phyloP scores from a whole-genome alignment of 2,888 invertebrate genomes.

The Alentia gelatinosa region DNA sequence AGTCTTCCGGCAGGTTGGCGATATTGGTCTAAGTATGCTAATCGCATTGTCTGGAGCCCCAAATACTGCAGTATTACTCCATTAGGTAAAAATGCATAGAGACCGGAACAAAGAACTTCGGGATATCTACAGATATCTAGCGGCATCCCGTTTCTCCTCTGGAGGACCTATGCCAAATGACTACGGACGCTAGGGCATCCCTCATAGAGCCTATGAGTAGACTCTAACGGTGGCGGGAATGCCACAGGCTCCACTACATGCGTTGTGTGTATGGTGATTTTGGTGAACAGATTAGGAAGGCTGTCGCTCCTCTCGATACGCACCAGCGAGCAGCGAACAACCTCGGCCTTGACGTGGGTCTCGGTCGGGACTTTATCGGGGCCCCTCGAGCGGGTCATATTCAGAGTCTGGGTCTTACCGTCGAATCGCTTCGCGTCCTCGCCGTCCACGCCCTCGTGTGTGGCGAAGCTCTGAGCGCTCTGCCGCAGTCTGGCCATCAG shows the following conservation, averaged over 20 bases:
- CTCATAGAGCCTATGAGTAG: background rate
- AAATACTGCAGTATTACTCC: no score
- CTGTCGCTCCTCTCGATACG: background rate
- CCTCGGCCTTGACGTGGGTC: background rate
- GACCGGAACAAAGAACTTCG: no score
- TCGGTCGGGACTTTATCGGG: background rate
- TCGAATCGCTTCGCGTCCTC: background rate
- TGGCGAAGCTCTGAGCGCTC: constrained; percentile 51
- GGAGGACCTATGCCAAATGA: background rate
- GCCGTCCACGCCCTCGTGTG: background rate
- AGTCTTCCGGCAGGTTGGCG: no score
- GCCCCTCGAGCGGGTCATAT: background rate
- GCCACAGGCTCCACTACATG: background rate
- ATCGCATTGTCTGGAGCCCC: no score
- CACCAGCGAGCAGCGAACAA: background rate
- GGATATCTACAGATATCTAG: no score
- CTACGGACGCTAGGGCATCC: background rate
- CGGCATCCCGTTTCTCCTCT: no score
- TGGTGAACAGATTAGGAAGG: background rate
- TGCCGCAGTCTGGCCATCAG: constrained; percentile 42
- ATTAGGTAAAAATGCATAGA: no score
- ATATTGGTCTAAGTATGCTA: no score
- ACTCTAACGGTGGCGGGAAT: background rate
- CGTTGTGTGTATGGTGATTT: background rate
- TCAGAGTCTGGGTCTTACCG: constrained; percentile 31